phyloP scores from a whole-genome alignment of 2,888 invertebrate species.

The Cerastis rubricosa region DNA sequence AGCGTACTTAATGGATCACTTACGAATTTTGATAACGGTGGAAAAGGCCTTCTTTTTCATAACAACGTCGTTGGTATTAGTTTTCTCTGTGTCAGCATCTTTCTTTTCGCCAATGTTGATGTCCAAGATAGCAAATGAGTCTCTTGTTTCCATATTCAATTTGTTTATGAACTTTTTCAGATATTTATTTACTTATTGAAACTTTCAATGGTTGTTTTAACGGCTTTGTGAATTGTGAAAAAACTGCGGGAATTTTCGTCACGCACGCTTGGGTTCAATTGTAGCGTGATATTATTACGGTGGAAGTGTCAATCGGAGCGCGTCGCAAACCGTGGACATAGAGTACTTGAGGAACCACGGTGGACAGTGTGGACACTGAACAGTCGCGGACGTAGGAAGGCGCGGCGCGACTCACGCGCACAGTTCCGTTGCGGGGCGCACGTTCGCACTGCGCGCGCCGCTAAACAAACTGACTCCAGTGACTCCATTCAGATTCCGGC shows the following conservation, averaged over 20 bases:
- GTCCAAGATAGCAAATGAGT: constrained; percentile 84
- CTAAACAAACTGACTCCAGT: constrained; percentile 69
- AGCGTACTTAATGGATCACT: constrained; percentile 69
- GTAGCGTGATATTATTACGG: constrained; percentile 29
- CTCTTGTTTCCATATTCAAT: constrained; percentile 79
- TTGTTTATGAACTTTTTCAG: constrained; percentile 5
- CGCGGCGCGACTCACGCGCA: constrained; percentile 64
- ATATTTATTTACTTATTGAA: background rate
- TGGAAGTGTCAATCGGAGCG: constrained; percentile 22
- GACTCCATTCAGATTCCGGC: constrained; percentile 64
- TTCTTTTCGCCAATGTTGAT: constrained; percentile 80
- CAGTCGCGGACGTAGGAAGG: constrained; percentile 36
- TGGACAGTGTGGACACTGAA: constrained; percentile 15
- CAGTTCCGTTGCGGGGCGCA: constrained; percentile 71
- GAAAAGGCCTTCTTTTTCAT: constrained; percentile 76
- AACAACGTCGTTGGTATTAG: constrained; percentile 69
- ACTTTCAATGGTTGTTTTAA: constrained; percentile 4
- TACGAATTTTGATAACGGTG: constrained; percentile 85
- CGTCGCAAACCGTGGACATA: constrained; percentile 34
- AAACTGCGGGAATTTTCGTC: constrained; percentile 50
- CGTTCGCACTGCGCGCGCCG: constrained; percentile 78
- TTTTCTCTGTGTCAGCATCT: constrained; percentile 65
- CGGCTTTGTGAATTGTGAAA: constrained; percentile 17
- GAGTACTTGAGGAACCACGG: constrained; percentile 24
- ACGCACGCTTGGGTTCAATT: constrained; percentile 37